Percentiles rank a stretch among this genome's conserved stretches.
Evolutionary conservation across 1,140 invertebrate genomes (phyloP).

Genomic region (Pseudomyrmex flavicornis): DNA sequence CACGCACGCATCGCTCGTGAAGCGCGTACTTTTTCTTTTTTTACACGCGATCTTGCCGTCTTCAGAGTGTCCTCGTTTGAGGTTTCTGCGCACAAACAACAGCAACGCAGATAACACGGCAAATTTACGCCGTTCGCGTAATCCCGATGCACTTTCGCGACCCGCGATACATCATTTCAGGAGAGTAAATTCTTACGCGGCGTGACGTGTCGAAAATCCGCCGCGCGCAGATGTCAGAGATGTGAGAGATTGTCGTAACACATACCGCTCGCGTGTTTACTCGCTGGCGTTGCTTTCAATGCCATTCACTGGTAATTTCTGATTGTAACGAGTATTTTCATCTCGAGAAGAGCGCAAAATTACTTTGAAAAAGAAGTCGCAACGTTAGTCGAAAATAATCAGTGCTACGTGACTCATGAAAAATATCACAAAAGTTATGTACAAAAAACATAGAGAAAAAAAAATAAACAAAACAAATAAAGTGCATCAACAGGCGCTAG

Average conservation of each 20-base stretch:
- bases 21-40: constrained; percentile 46
- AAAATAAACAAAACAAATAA: no score
- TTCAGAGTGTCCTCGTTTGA: constrained; percentile 29
- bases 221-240: background rate
- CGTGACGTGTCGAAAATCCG: background rate
- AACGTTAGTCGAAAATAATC: no score
- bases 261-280: background rate
- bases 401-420: no score
- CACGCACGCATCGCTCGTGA: background rate
- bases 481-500: no score
- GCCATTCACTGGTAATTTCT: no score
- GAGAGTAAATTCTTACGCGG: constrained; percentile 35
- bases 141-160: constrained; percentile 43
- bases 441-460: no score
- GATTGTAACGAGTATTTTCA: no score
- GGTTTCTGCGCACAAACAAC: background rate
- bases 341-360: no score
- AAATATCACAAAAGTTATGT: no score
- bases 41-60: constrained; percentile 55
- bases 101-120: constrained; percentile 31
- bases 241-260: background rate
- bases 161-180: constrained; percentile 33
- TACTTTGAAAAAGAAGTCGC: no score
- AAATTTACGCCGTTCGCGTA: constrained; percentile 41
- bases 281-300: no score